Evolutionary conservation across 2,113 vertebrate species (phyloP).

Genomic region (Microtus pennsylvanicus): DNA sequence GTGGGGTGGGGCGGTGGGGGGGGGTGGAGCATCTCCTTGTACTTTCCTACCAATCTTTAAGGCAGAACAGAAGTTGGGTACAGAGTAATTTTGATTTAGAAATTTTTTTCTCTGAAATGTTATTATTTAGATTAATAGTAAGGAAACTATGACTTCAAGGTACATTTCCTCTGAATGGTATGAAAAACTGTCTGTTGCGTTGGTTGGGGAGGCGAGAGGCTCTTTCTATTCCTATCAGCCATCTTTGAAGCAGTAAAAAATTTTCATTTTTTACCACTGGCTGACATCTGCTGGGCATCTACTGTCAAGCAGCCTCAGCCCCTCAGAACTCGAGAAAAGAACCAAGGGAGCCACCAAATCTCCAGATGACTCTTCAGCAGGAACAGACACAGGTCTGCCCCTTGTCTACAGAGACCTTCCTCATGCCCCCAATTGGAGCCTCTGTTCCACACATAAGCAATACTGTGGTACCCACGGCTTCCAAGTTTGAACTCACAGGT

Average conservation of each 20-base stretch:
- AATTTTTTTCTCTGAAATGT: not conserved
- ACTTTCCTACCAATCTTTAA: not conserved
- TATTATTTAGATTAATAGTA: not conserved
- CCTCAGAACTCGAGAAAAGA: not conserved
- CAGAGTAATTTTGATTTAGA: not conserved
- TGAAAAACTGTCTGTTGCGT: not conserved
- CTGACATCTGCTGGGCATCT: not conserved
- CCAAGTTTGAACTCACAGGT: not conserved
- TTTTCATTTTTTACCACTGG: not conserved
- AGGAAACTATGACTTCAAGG: not conserved
- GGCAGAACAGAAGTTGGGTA: not conserved
- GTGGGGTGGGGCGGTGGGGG: too few relatives aligned
- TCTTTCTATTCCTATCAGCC: not conserved
- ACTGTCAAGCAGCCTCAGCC: not conserved
- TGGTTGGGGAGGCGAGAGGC: not conserved
- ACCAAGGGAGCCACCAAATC: not conserved
- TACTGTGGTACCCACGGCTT: not conserved
- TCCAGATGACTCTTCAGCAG: not conserved
- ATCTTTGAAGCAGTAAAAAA: not conserved
- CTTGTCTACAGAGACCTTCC: not conserved
- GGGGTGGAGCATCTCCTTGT: too few relatives aligned
- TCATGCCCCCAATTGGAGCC: not conserved
- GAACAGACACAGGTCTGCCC: not conserved
- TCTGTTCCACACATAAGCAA: not conserved
- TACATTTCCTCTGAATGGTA: not conserved